Conservation (phyloP, 2,888 invertebrate species). For the Pachymerium ferrugineum region DNA sequence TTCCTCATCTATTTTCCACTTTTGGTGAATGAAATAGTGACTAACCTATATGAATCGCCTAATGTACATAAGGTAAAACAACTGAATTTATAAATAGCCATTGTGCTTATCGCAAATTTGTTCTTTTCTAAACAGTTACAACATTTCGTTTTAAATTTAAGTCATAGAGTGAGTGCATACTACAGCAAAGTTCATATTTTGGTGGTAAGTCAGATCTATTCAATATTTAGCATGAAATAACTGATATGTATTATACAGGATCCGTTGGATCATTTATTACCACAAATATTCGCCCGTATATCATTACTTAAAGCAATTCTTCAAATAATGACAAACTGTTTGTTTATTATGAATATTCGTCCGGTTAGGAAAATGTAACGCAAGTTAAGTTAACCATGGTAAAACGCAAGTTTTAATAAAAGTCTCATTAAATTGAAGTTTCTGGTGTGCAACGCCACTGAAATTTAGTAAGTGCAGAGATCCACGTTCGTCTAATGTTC, state of each 20-base stretch:
- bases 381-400: neutral
- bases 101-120: neutral
- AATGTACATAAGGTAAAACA: neutral
- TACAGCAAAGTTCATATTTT: slow-evolving; percentile 14
- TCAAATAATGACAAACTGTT: slow-evolving; percentile 14
- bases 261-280: neutral
- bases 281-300: neutral
- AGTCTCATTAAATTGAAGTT: neutral
- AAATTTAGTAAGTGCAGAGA: neutral
- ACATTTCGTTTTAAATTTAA: neutral
- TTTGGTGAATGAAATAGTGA: neutral
- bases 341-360: neutral
- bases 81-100: neutral
- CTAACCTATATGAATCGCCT: neutral
- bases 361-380: neutral
- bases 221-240: neutral
- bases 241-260: neutral
- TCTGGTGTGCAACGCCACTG: neutral
- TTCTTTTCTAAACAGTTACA: neutral
- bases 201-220: neutral
- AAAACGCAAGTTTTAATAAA: neutral
- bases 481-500: neutral
- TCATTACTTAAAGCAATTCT: neutral
- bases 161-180: neutral
- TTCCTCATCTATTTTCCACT: neutral